Conservation (phyloP, 2,113 vertebrate species). For the Macaca nemestrina region DNA sequence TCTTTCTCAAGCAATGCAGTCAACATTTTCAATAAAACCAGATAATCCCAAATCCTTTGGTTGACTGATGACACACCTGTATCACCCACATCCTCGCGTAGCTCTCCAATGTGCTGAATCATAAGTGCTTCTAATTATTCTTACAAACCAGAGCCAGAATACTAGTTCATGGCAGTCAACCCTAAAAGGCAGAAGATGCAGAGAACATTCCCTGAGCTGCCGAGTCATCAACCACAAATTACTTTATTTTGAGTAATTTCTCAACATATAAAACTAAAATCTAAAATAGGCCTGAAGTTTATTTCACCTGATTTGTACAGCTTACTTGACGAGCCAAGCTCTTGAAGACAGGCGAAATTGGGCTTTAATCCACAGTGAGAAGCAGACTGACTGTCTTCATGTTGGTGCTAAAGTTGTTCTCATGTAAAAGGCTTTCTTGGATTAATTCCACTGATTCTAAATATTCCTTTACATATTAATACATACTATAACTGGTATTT, state of each 20-base stretch:
- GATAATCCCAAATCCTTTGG: neutral
- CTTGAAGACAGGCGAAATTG: neutral
- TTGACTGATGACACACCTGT: neutral
- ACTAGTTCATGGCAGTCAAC: neutral
- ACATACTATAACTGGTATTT: neutral
- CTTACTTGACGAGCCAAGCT: neutral
- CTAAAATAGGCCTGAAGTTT: neutral
- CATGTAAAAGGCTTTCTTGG: neutral
- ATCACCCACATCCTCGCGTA: neutral
- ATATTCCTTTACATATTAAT: neutral
- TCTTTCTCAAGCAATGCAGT: neutral
- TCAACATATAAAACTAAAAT: neutral
- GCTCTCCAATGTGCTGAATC: slow-evolving; percentile 45
- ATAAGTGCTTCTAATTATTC: neutral
- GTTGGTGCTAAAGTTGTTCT: neutral
- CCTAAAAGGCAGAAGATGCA: neutral
- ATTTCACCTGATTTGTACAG: neutral
- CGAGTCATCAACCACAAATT: neutral
- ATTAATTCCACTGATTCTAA: neutral
- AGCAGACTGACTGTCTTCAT: neutral
- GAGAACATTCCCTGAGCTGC: neutral
- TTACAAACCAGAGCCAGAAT: neutral
- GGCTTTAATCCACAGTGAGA: neutral
- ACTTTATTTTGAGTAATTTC: neutral
- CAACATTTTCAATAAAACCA: neutral